Evolutionary conservation across 2,888 invertebrate genomes (phyloP).

Genomic region (Campoplex nolae): DNA sequence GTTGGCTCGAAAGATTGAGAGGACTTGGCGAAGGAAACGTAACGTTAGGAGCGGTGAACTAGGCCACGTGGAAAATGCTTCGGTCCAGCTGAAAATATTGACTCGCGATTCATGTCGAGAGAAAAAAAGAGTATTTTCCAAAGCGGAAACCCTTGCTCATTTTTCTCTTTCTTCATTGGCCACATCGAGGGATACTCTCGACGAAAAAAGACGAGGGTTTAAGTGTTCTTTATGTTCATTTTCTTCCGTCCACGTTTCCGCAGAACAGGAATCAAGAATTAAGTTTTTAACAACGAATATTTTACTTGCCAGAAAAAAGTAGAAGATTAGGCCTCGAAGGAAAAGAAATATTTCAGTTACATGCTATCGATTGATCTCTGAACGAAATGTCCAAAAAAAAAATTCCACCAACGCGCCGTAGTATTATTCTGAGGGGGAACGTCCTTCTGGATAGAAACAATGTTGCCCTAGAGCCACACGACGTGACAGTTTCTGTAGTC

Average conservation of each 20-base stretch:
- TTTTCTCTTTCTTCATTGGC: slow-evolving; percentile 4
- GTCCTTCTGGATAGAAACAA: background rate
- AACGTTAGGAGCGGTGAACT: slow-evolving; percentile 38
- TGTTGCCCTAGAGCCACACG: background rate
- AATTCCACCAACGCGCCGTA: background rate
- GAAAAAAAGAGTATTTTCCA: slow-evolving; percentile 22
- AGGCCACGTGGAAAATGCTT: slow-evolving; percentile 63
- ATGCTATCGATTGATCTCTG: background rate
- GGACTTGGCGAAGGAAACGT: slow-evolving; percentile 16
- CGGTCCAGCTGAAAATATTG: slow-evolving; percentile 53
- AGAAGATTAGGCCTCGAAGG: background rate
- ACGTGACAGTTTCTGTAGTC: background rate
- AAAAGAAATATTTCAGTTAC: background rate
- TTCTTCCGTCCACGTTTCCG: background rate
- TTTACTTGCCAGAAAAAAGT: background rate
- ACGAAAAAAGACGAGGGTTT: slow-evolving; percentile 10
- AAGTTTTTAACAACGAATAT: background rate
- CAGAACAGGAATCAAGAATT: background rate
- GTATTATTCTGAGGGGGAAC: background rate
- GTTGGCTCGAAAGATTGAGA: slow-evolving; percentile 28
- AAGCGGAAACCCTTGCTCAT: slow-evolving; percentile 32
- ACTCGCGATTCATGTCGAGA: slow-evolving; percentile 42
- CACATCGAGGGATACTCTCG: background rate
- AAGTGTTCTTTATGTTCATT: background rate
- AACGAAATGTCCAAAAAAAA: background rate